Conservation (phyloP, 2,888 invertebrate species). For the Brachycybe producta region DNA sequence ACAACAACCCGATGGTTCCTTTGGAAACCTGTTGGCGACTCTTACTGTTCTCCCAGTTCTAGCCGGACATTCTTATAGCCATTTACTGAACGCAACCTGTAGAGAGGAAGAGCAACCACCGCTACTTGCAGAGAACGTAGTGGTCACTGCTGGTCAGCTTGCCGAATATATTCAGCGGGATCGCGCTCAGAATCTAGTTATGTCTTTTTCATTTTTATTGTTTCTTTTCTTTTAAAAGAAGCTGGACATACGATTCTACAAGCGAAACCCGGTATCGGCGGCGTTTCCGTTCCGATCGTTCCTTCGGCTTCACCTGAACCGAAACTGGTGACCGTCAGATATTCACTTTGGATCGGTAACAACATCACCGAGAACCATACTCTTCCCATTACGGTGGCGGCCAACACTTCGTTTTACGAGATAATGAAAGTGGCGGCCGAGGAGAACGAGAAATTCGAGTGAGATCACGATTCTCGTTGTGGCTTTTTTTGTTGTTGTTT, state of each 20-base stretch:
- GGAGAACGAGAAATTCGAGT: slow-evolving; percentile 49
- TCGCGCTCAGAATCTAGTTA: too few relatives aligned
- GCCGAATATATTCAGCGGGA: too few relatives aligned
- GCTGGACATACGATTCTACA: not conserved
- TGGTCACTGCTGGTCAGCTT: slow-evolving; percentile 4
- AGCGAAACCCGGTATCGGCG: slow-evolving; percentile 21
- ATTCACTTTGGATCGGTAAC: slow-evolving; percentile 78
- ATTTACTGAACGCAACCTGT: slow-evolving; percentile 14
- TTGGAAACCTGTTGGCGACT: slow-evolving; percentile 43
- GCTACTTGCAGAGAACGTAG: slow-evolving; percentile 30
- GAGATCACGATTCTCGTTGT: slow-evolving; percentile 25
- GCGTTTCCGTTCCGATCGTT: slow-evolving; percentile 14
- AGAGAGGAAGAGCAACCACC: slow-evolving; percentile 27
- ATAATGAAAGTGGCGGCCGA: slow-evolving; percentile 76
- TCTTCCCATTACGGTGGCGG: slow-evolving; percentile 57
- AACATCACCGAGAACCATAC: slow-evolving; percentile 63
- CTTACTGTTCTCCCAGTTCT: slow-evolving; percentile 68
- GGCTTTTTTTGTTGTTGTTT: not conserved
- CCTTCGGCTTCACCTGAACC: slow-evolving; percentile 17
- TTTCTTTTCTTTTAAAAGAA: too few relatives aligned
- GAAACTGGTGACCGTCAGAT: slow-evolving; percentile 50
- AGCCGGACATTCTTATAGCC: slow-evolving; percentile 16
- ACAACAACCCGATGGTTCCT: slow-evolving; percentile 64
- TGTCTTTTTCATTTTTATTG: too few relatives aligned
- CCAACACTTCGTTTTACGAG: slow-evolving; percentile 49